A percentile compares a stretch with the other conserved stretches of the same genome.
phyloP scores from a whole-genome alignment of 2,888 invertebrate species.

The Catocala sponsa region DNA sequence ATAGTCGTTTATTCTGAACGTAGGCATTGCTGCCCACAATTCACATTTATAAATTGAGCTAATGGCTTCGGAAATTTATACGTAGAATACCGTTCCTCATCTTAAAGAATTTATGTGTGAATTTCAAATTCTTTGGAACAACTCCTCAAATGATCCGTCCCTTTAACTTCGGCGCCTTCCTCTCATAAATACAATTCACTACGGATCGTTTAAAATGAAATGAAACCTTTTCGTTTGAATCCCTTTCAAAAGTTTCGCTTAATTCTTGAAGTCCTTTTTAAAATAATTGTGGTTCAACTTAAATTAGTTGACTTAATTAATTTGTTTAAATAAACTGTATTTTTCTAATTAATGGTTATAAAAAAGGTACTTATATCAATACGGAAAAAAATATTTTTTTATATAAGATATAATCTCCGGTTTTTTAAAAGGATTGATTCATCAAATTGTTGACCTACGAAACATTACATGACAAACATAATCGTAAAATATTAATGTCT shows the following conservation, averaged over 20 bases:
- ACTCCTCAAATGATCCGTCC: conserved; percentile 35
- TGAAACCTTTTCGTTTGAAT: conserved; percentile 12
- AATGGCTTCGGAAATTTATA: conserved; percentile 5
- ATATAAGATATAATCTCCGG: too few species aligned
- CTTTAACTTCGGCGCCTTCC: conserved; percentile 37
- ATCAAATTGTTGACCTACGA: too few species aligned
- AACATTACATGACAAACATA: too few species aligned
- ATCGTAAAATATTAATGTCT: too few species aligned
- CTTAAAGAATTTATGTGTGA: conserved; percentile 45
- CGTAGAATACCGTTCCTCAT: conserved; percentile 21
- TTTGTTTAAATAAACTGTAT: neutral
- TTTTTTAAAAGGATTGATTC: too few species aligned
- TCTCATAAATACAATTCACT: conserved; percentile 24
- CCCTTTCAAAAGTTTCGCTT: conserved; percentile 7
- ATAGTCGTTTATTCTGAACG: neutral
- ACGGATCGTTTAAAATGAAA: conserved; percentile 36
- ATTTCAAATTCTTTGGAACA: conserved; percentile 48
- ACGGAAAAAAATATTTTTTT: too few species aligned
- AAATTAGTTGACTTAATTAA: neutral
- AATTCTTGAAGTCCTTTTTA: conserved; percentile 1
- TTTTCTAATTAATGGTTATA: neutral
- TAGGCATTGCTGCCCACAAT: neutral
- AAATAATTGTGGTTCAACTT: neutral
- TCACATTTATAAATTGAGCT: neutral
- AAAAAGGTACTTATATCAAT: too few species aligned